Conservation (phyloP, 2,113 vertebrate genomes). For the Hippopotamus amphibius region DNA sequence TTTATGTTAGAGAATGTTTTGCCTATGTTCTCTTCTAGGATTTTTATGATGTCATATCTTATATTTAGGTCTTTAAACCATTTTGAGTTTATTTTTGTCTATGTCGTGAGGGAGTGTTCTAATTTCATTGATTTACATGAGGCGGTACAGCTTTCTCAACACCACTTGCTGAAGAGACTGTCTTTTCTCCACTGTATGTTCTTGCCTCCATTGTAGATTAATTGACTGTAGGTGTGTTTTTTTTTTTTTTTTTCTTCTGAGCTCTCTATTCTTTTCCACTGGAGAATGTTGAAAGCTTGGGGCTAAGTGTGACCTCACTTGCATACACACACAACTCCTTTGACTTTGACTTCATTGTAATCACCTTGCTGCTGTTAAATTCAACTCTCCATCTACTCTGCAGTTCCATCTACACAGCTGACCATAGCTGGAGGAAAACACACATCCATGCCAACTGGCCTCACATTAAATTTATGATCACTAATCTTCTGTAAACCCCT, state of each 20-base stretch:
- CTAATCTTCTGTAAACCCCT: background rate
- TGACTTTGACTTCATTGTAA: background rate
- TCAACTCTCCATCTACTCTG: background rate
- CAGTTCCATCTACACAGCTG: background rate
- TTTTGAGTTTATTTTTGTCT: background rate
- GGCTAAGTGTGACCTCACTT: background rate
- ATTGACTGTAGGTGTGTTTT: background rate
- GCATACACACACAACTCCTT: background rate
- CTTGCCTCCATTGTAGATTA: background rate
- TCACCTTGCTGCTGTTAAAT: background rate
- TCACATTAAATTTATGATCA: background rate
- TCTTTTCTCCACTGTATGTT: background rate
- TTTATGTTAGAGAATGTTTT: background rate
- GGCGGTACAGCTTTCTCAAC: background rate
- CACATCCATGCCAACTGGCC: background rate
- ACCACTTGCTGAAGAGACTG: background rate
- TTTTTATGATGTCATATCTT: background rate
- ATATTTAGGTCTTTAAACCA: background rate
- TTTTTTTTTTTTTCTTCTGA: background rate
- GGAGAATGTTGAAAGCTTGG: background rate
- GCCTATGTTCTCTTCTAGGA: background rate
- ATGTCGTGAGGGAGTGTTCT: background rate
- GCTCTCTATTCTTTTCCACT: background rate
- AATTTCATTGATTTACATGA: background rate
- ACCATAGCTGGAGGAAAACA: background rate